These are phyloP conservation scores for Sipha flava DNA, from an alignment of 1,140 invertebrate species.

Conservation along the genomic window DNA sequence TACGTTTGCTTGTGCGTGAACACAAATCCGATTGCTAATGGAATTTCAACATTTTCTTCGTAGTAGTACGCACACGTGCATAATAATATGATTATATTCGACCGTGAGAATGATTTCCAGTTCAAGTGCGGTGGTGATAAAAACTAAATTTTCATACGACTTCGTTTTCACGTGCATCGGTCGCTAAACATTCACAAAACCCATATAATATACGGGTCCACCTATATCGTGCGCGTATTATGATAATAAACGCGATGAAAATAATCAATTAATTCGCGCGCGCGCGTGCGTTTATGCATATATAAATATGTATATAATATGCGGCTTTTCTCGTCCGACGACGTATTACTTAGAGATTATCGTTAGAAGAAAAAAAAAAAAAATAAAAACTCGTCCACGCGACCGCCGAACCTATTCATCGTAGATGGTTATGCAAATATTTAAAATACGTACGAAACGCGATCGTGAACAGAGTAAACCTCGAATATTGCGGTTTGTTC, in stretches of 20 bases:
- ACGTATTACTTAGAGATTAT: too few species aligned
- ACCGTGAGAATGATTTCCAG: constrained; percentile 16
- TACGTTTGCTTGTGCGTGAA: too few species aligned
- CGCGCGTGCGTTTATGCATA: background rate
- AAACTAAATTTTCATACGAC: background rate
- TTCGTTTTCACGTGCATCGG: too few species aligned
- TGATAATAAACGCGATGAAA: background rate
- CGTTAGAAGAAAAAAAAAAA: too few species aligned
- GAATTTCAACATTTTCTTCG: constrained; percentile 2
- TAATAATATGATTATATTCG: background rate
- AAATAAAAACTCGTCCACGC: too few species aligned
- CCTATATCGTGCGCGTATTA: too few species aligned
- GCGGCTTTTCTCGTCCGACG: too few species aligned
- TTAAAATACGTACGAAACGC: too few species aligned
- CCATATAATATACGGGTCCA: background rate
- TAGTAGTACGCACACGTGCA: background rate
- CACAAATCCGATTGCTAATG: background rate
- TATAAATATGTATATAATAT: background rate
- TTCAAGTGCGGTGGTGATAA: background rate
- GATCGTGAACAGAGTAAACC: too few species aligned
- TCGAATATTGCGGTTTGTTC: too few species aligned
- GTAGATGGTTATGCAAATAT: too few species aligned
- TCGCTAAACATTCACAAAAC: background rate
- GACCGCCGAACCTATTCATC: too few species aligned
- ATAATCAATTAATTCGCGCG: background rate